A percentile compares a stretch with the other conserved stretches of the same genome.
Conservation (phyloP, 2,888 invertebrate genomes). For the Tethea ocularis region DNA sequence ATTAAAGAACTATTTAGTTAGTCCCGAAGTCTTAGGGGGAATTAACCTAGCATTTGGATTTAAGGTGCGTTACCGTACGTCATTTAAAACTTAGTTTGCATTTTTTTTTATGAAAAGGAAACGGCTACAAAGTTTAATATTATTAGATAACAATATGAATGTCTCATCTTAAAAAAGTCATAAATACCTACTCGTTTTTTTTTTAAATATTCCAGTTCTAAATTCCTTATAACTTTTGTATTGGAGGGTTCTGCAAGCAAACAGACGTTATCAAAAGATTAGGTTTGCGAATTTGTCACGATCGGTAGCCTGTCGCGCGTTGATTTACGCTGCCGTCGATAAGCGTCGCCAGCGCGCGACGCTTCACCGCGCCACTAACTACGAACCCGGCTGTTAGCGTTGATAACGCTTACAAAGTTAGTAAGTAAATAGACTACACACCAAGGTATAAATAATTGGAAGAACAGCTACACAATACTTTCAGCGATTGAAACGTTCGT, state of each 20-base stretch:
- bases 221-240: slow-evolving; percentile 6
- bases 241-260: slow-evolving; percentile 7
- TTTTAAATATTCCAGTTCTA: not conserved
- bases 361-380: slow-evolving; percentile 29
- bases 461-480: not conserved
- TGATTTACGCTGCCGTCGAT: slow-evolving; percentile 71
- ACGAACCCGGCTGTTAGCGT: slow-evolving; percentile 26
- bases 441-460: not conserved
- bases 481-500: not conserved
- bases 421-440: not conserved
- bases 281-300: slow-evolving; percentile 78
- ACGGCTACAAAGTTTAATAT: too few relatives aligned
- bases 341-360: slow-evolving; percentile 47
- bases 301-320: slow-evolving; percentile 70
- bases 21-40: not conserved
- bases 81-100: not conserved
- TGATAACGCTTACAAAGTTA: slow-evolving; percentile 30
- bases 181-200: too few relatives aligned
- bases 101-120: not conserved
- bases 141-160: not conserved
- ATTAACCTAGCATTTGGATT: not conserved
- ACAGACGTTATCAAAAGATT: slow-evolving; percentile 68
- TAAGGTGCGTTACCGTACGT: too few relatives aligned
- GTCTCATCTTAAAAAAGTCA: too few relatives aligned
- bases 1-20: not conserved